A percentile compares a stretch with the other conserved stretches of the same genome.
These are phyloP conservation scores for Plectropomus leopardus DNA, from an alignment of 2,113 vertebrate genomes.

Conservation along the genomic window DNA sequence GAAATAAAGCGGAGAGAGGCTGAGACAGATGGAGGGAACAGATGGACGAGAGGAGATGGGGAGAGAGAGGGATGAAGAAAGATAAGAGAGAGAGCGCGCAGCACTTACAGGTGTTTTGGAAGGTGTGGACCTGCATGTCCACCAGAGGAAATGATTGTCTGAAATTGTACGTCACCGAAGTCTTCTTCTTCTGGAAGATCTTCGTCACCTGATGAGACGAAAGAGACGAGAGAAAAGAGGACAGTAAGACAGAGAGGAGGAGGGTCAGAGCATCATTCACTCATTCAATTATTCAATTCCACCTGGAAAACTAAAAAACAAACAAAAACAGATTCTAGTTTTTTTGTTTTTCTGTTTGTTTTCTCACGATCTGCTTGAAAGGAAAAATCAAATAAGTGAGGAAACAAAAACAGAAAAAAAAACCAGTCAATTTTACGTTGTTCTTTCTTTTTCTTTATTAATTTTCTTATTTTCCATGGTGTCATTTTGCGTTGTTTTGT, in stretches of 20 bases:
- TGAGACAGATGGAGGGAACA: conserved; percentile 38
- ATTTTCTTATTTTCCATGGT: too few relatives aligned
- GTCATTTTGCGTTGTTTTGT: too few relatives aligned
- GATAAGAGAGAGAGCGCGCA: background rate
- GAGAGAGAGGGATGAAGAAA: background rate
- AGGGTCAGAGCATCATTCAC: too few relatives aligned
- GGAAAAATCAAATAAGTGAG: too few relatives aligned
- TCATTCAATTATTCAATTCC: too few relatives aligned
- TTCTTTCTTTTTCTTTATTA: too few relatives aligned
- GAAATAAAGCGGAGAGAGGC: background rate
- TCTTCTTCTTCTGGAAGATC: conserved; percentile 99
- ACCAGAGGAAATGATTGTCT: conserved; percentile 96
- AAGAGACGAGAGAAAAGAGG: conserved; percentile 1
- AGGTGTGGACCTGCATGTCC: conserved; percentile 98
- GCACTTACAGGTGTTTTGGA: conserved; percentile 95
- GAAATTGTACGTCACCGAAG: conserved; percentile 96
- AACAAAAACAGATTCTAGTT: too few relatives aligned
- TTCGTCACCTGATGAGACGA: conserved; percentile 90
- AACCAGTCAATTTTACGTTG: too few relatives aligned
- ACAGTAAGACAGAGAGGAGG: background rate
- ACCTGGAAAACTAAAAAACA: too few relatives aligned
- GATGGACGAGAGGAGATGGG: conserved; percentile 8
- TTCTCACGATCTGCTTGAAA: too few relatives aligned
- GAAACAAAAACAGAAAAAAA: too few relatives aligned
- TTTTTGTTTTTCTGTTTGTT: too few relatives aligned